These are phyloP conservation scores for Centruroides vittatus DNA, from an alignment of 1,140 invertebrate species.

Conservation along the genomic window DNA sequence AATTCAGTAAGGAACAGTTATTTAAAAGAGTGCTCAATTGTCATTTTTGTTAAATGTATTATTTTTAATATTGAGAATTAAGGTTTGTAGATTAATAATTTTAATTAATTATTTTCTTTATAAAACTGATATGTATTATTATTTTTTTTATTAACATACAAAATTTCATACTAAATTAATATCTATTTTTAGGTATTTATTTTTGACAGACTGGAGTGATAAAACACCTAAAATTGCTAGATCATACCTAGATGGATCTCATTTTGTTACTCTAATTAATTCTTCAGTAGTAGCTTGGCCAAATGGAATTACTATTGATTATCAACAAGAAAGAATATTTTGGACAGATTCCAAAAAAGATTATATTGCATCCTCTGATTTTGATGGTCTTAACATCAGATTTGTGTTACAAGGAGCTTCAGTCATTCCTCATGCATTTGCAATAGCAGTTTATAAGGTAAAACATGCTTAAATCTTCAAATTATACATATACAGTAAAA, in stretches of 20 bases:
- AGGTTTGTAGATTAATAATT: too few species aligned
- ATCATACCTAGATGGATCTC: constrained; percentile 67
- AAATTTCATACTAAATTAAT: too few species aligned
- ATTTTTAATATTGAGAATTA: too few species aligned
- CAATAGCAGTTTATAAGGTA: constrained; percentile 61
- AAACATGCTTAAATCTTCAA: neutral
- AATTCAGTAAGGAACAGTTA: too few species aligned
- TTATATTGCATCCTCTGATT: constrained; percentile 79
- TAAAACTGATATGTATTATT: too few species aligned
- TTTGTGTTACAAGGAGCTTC: constrained; percentile 40
- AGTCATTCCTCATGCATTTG: constrained; percentile 52
- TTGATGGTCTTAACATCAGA: constrained; percentile 69
- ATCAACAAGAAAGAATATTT: constrained; percentile 64
- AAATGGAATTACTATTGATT: constrained; percentile 90
- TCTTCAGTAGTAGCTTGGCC: constrained; percentile 64
- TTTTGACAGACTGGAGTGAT: constrained; percentile 86
- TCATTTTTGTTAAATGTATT: too few species aligned
- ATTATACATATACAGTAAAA: neutral
- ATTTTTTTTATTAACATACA: too few species aligned
- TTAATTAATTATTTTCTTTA: too few species aligned
- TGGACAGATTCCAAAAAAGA: constrained; percentile 90
- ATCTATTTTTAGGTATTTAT: constrained; percentile 43
- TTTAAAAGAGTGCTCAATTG: too few species aligned
- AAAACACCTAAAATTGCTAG: constrained; percentile 39
- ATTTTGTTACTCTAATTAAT: constrained; percentile 40